phyloP scores from a whole-genome alignment of 1,140 invertebrate species.

The Lysiphlebus fabarum region DNA sequence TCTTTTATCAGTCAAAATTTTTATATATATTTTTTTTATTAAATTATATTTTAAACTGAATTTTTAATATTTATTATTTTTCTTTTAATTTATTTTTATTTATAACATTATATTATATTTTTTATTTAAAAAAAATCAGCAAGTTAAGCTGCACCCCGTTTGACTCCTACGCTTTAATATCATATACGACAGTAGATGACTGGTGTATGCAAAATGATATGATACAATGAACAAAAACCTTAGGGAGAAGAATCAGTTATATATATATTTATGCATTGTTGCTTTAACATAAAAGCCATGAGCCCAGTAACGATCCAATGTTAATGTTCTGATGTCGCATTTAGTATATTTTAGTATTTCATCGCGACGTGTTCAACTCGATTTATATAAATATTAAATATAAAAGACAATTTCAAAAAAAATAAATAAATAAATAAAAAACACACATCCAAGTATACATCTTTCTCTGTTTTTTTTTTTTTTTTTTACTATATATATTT shows the following conservation, averaged over 20 bases:
- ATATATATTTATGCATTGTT: constrained; percentile 27
- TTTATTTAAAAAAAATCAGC: background rate
- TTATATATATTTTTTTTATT: too few relatives aligned
- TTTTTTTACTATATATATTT: too few relatives aligned
- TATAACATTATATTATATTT: background rate
- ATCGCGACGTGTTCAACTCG: constrained; percentile 4
- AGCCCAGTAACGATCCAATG: constrained; percentile 26
- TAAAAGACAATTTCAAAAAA: too few relatives aligned
- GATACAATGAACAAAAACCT: constrained; percentile 23
- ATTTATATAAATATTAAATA: too few relatives aligned
- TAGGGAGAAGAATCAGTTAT: constrained; percentile 25
- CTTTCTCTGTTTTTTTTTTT: too few relatives aligned
- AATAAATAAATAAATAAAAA: too few relatives aligned
- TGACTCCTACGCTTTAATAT: constrained; percentile 14
- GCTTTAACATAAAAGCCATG: constrained; percentile 23
- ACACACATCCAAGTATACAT: too few relatives aligned
- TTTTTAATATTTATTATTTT: background rate
- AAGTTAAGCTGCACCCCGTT: constrained; percentile 7
- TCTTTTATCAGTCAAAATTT: too few relatives aligned
- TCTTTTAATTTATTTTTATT: background rate
- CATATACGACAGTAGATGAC: constrained; percentile 19
- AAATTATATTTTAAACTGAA: too few relatives aligned
- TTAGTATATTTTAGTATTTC: constrained; percentile 26
- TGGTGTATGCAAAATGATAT: constrained; percentile 20
- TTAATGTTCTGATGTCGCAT: constrained; percentile 19